phyloP scores from a whole-genome alignment of 2,888 invertebrate species.

The Tuta absoluta region DNA sequence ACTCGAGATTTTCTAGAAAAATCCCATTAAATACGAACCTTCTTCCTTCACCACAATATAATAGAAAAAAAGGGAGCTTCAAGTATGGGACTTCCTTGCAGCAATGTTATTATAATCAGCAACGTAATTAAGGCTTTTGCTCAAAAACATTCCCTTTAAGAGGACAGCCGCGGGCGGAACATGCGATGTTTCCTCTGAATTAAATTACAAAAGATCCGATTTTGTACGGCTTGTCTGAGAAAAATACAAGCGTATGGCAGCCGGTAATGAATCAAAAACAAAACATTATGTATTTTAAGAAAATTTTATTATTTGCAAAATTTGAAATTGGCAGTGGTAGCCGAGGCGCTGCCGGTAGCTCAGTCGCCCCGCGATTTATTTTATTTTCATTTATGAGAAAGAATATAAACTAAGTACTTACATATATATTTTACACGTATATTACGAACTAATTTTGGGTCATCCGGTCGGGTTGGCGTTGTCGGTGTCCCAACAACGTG shows the following conservation, averaged over 20 bases:
- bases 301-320: not conserved
- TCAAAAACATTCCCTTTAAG: slow-evolving; percentile 28
- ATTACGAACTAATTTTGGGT: too few relatives aligned
- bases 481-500: too few relatives aligned
- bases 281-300: not conserved
- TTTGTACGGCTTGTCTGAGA: slow-evolving; percentile 4
- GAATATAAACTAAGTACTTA: too few relatives aligned
- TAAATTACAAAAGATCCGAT: slow-evolving; percentile 40
- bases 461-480: too few relatives aligned
- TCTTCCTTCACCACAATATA: not conserved
- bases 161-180: slow-evolving; percentile 40
- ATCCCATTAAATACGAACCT: not conserved
- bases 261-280: slow-evolving; percentile 12
- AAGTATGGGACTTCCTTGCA: not conserved
- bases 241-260: not conserved
- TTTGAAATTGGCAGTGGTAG: too few relatives aligned
- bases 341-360: too few relatives aligned
- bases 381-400: too few relatives aligned
- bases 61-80: not conserved
- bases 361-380: too few relatives aligned
- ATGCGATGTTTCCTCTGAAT: slow-evolving; percentile 40
- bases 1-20: too few relatives aligned
- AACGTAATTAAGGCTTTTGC: slow-evolving; percentile 12
- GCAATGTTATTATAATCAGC: slow-evolving; percentile 1
- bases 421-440: too few relatives aligned